Conservation (phyloP, 1,140 invertebrate species). For the Lasioglossum baleicum region DNA sequence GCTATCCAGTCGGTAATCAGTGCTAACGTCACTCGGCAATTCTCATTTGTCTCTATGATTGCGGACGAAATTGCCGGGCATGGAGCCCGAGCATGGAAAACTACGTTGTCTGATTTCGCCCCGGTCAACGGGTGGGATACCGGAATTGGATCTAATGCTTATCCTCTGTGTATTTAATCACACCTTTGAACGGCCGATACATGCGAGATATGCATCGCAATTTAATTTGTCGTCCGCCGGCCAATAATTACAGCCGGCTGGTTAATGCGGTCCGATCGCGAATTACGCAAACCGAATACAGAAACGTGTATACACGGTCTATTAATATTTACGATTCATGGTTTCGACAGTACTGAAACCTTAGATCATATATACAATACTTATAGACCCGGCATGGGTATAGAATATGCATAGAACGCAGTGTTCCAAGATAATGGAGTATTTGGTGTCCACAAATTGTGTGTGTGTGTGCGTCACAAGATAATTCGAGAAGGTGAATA, state of each 20-base stretch:
- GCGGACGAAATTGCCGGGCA: slow-evolving; percentile 25
- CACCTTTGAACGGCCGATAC: background rate
- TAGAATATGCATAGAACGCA: too few species aligned
- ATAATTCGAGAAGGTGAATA: too few species aligned
- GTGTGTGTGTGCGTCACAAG: too few species aligned
- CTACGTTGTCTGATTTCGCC: slow-evolving; percentile 13
- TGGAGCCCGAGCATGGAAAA: slow-evolving; percentile 10
- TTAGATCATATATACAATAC: too few species aligned
- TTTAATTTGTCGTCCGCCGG: slow-evolving; percentile 18
- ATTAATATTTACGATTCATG: slow-evolving; percentile 19
- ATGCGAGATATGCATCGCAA: slow-evolving; percentile 6
- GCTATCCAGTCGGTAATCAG: slow-evolving; percentile 49
- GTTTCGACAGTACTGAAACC: background rate
- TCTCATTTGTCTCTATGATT: slow-evolving; percentile 43
- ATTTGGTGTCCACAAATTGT: too few species aligned
- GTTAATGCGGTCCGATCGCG: slow-evolving; percentile 2
- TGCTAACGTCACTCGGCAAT: slow-evolving; percentile 52
- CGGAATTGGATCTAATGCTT: slow-evolving; percentile 11
- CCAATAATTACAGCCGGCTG: slow-evolving; percentile 7
- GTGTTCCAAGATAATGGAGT: too few species aligned
- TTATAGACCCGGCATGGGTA: too few species aligned
- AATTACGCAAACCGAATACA: slow-evolving; percentile 27
- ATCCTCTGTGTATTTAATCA: slow-evolving; percentile 9
- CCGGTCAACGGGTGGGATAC: background rate
- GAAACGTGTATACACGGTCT: background rate